Percentiles rank a stretch among this genome's conserved stretches.
phyloP scores from a whole-genome alignment of 2,797 vertebrate genomes.

The Fringilla coelebs region DNA sequence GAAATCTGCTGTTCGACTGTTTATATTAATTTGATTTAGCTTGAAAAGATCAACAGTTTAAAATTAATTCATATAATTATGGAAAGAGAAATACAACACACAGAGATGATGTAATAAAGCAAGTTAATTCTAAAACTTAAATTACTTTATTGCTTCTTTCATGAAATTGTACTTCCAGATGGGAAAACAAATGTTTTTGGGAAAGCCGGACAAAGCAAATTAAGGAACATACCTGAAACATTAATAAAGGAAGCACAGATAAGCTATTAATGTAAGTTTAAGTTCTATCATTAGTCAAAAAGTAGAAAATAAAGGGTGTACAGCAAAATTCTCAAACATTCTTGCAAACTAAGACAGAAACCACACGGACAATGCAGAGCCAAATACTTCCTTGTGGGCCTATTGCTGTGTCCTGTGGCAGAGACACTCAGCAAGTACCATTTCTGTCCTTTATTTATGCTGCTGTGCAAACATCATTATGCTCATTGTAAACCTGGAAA shows the following conservation, averaged over 20 bases:
- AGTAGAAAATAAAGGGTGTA: not conserved
- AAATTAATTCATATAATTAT: not conserved
- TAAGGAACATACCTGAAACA: not conserved
- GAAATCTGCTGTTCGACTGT: not conserved
- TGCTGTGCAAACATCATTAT: not conserved
- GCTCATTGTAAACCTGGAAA: constrained; percentile 4
- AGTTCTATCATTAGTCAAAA: not conserved
- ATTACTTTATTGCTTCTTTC: not conserved
- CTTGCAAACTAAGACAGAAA: not conserved
- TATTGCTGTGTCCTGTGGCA: not conserved
- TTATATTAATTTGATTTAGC: not conserved
- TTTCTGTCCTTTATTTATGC: not conserved
- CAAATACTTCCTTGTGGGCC: not conserved
- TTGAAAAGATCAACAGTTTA: constrained; percentile 5
- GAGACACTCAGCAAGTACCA: not conserved
- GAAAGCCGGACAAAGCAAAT: not conserved
- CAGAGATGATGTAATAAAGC: not conserved
- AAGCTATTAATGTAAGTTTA: not conserved
- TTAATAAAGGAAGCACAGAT: not conserved
- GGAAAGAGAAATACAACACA: not conserved
- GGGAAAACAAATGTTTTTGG: not conserved
- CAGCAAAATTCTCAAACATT: not conserved
- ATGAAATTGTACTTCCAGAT: not conserved
- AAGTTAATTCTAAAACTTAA: not conserved
- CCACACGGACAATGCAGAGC: not conserved